Base-by-base conservation (phyloP, 2,797 vertebrate genomes). In the Dallia pectoralis region DNA sequence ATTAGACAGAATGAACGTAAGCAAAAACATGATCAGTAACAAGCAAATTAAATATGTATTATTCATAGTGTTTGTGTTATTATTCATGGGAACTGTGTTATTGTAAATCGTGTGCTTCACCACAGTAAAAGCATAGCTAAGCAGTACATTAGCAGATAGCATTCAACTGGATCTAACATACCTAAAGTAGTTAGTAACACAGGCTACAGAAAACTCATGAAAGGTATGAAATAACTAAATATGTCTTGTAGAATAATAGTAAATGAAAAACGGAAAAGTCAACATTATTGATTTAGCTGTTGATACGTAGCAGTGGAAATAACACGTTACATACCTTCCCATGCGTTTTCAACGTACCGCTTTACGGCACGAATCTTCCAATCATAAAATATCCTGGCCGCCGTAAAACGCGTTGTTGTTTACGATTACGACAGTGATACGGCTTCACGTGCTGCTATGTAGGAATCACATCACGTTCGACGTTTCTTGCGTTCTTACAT, bases 261-360 rank as follows among this genome's bases (percentile, higher is more conserved):
- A 4, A 61, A 25, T 15, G 16, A 32, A n/a, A 66, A 14, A 29
- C 2, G 16, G 14, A 8, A 14, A 40, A 9, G 2, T 15, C 0
- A 61, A 53, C 32, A 47, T 4, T 4, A 30, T 5, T 61, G 19
- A n/a, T 33, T 6, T 15, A 33, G 9, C 73, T n/a, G 29, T 56
- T 36, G 9, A 18, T 36, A 16, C 12, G 8, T 1, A 33, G 68
- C 15, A n/a, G 12, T 1, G 14, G 67, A 9, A 48, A 19, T 16
- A 16, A 73, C 79, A 81, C 77, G 75, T 76, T 70, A 70, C 29
- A n/a, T 30, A 81, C 75, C 73, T 74, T 69, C 56, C 56, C 73
- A 69, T 74, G 73, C 68, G 73, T 62, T 59, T 61, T 33, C 27
- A 18, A 29, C 8, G 11, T 36, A 53, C 9, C 16, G 68, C 40